Evolutionary conservation across 2,113 vertebrate genomes (phyloP).

Genomic region (Gorsachius goisagi): DNA sequence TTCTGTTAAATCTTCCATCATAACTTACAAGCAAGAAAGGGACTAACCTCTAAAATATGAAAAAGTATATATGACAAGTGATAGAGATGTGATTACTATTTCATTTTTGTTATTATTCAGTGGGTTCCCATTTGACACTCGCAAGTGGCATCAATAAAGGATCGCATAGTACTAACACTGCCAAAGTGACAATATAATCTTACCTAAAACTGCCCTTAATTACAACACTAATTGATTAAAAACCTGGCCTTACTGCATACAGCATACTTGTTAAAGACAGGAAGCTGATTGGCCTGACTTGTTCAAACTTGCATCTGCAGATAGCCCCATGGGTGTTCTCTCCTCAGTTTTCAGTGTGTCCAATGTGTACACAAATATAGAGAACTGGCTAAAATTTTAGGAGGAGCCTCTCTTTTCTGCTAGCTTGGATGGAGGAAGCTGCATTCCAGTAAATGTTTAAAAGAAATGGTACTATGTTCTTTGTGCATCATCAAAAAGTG

Average conservation of each 20-base stretch:
- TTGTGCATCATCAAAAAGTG: neutral
- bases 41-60: neutral
- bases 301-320: neutral
- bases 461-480: fast-evolving
- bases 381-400: neutral
- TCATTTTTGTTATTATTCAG: neutral
- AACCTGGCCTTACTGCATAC: neutral
- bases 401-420: neutral
- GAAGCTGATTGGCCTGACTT: neutral
- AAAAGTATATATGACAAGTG: neutral
- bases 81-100: neutral
- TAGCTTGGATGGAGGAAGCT: neutral
- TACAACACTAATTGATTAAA: neutral
- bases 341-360: neutral
- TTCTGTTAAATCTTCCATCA: neutral
- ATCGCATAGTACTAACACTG: neutral
- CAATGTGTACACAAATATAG: neutral
- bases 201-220: neutral
- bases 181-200: neutral
- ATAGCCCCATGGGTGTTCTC: neutral
- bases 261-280: neutral
- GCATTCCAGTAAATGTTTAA: neutral
- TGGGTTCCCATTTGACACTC: neutral
- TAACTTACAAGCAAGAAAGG: neutral
- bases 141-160: neutral